A percentile compares a stretch with the other conserved stretches of the same genome.
These are phyloP conservation scores for Liodrosophila aerea DNA, from an alignment of 2,888 invertebrate genomes.

Conservation along the genomic window DNA sequence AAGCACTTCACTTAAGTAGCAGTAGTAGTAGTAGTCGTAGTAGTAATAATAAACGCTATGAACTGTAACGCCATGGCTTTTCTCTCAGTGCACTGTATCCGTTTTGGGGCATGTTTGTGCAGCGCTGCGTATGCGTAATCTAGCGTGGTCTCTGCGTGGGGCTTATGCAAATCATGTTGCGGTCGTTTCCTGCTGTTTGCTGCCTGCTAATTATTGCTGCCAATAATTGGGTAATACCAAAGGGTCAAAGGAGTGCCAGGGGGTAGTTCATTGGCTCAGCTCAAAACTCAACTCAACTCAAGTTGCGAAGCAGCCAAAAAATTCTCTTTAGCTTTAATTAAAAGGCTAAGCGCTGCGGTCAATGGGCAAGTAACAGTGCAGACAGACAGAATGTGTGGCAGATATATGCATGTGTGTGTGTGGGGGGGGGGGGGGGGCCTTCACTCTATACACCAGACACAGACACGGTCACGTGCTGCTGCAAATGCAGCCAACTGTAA, in stretches of 20 bases:
- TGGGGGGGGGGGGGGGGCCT: background rate
- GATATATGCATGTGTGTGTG: too few relatives aligned
- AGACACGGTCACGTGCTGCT: slow-evolving; percentile 36
- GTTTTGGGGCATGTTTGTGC: slow-evolving; percentile 17
- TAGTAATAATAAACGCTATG: too few relatives aligned
- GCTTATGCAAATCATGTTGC: slow-evolving; percentile 51
- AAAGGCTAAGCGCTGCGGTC: slow-evolving; percentile 49
- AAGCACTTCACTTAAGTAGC: too few relatives aligned
- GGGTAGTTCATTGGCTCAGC: background rate
- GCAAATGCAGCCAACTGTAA: slow-evolving; percentile 70
- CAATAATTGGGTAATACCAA: slow-evolving; percentile 18
- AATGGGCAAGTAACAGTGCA: slow-evolving; percentile 13
- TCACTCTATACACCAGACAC: slow-evolving; percentile 2
- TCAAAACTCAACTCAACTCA: too few relatives aligned
- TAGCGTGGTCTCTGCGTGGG: slow-evolving; percentile 34
- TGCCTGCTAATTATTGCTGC: slow-evolving; percentile 42
- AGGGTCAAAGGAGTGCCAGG: background rate
- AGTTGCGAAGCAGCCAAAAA: slow-evolving; percentile 20
- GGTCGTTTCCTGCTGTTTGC: slow-evolving; percentile 23
- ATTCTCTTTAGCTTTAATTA: slow-evolving; percentile 67
- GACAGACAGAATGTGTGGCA: background rate
- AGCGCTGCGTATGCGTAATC: slow-evolving; percentile 47
- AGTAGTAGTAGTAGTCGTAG: too few relatives aligned
- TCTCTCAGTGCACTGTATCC: background rate
- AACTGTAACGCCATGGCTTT: too few relatives aligned